Evolutionary conservation across 1,140 invertebrate species (phyloP).

Genomic region (Papilio dardanus): DNA sequence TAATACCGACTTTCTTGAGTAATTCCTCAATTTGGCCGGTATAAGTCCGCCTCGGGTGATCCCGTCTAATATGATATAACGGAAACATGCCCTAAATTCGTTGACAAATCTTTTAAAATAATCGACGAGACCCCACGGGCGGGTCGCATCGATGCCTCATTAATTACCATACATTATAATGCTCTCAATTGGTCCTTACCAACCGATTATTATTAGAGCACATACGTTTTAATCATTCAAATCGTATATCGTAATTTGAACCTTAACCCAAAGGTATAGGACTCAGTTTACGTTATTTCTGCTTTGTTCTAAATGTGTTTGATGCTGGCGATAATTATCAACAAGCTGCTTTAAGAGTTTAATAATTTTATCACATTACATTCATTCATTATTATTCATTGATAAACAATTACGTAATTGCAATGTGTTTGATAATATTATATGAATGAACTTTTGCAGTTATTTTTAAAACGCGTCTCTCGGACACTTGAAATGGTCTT

Average conservation of each 20-base stretch:
- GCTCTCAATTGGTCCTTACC: slow-evolving; percentile 59
- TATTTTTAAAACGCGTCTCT: too few species aligned
- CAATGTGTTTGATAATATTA: too few species aligned
- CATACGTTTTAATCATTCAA: not conserved
- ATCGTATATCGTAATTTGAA: not conserved
- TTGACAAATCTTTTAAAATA: slow-evolving; percentile 72
- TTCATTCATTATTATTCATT: slow-evolving; percentile 18
- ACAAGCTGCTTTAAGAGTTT: slow-evolving; percentile 9
- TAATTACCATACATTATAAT: slow-evolving; percentile 64
- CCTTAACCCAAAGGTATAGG: not conserved
- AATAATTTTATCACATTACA: not conserved
- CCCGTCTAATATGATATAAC: too few species aligned
- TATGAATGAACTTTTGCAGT: too few species aligned
- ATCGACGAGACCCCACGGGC: slow-evolving; percentile 63
- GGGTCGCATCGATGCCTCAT: slow-evolving; percentile 56
- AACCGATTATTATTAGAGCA: slow-evolving; percentile 42
- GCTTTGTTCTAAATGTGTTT: not conserved
- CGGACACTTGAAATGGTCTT: too few species aligned
- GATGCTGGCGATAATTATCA: slow-evolving; percentile 7
- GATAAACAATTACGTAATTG: not conserved
- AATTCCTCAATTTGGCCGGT: too few species aligned
- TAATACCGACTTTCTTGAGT: too few species aligned
- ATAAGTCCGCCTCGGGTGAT: too few species aligned
- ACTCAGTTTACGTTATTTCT: not conserved
- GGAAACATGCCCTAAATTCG: slow-evolving; percentile 54